Percentiles rank a stretch among this genome's conserved stretches.
Evolutionary conservation across 1,140 invertebrate species (phyloP).

Genomic region (Calliopsis andreniformis): DNA sequence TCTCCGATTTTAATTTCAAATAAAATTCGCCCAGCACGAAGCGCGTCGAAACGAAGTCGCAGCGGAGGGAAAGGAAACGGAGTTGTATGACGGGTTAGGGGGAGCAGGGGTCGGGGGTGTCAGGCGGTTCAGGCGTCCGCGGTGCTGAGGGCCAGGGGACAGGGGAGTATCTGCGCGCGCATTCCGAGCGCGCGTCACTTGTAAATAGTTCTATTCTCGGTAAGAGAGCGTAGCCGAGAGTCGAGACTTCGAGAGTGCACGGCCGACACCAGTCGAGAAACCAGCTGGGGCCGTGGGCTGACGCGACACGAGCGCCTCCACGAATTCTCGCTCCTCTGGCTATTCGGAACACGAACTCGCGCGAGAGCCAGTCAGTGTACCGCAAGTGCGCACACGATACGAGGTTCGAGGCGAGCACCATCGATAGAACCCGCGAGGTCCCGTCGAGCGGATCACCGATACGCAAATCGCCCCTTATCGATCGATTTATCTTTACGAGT

Average conservation of each 20-base stretch:
- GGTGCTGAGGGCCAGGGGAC: background rate
- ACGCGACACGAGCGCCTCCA: slow-evolving; percentile 23
- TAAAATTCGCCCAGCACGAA: background rate
- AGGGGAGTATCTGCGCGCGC: slow-evolving; percentile 52
- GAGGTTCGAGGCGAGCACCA: too few relatives aligned
- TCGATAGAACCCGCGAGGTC: background rate
- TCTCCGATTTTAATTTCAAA: background rate
- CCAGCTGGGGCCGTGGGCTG: slow-evolving; percentile 20
- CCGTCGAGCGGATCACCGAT: background rate
- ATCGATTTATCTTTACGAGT: background rate
- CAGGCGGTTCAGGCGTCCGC: too few relatives aligned
- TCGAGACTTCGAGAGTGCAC: slow-evolving; percentile 24
- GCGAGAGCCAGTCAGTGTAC: slow-evolving; percentile 27
- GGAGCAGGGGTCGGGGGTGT: too few relatives aligned
- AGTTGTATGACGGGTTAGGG: slow-evolving; percentile 35
- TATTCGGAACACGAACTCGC: slow-evolving; percentile 20
- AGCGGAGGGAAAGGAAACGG: slow-evolving; percentile 39
- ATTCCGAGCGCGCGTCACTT: slow-evolving; percentile 58
- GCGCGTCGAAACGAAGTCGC: background rate
- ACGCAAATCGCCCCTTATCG: background rate
- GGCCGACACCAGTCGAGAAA: slow-evolving; percentile 43
- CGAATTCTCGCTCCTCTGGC: too few relatives aligned
- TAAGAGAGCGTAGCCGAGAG: slow-evolving; percentile 42
- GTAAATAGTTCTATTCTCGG: slow-evolving; percentile 67
- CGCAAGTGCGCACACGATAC: slow-evolving; percentile 30